A percentile compares a stretch with the other conserved stretches of the same genome.
These are phyloP conservation scores for Podarcis lilfordi DNA, from an alignment of 2,797 vertebrate species.

Conservation along the genomic window DNA sequence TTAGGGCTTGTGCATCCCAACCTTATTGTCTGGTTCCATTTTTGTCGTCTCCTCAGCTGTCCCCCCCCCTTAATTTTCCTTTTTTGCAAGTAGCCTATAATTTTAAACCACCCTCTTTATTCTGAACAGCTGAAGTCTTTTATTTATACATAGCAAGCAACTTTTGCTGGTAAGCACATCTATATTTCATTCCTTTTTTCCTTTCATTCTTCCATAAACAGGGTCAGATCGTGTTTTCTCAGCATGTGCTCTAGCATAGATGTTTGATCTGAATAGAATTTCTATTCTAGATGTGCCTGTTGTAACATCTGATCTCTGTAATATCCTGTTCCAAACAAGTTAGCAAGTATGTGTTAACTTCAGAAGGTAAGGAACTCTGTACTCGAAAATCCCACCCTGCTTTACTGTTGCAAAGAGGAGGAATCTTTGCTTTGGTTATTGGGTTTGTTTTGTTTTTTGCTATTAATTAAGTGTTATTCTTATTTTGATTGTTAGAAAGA, in stretches of 20 bases:
- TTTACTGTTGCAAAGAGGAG: background rate
- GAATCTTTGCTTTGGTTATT: background rate
- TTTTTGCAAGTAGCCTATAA: background rate
- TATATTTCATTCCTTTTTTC: background rate
- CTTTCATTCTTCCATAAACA: background rate
- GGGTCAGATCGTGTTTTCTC: background rate
- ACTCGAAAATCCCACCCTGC: background rate
- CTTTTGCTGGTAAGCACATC: background rate
- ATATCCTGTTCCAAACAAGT: background rate
- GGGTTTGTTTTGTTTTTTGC: too few species aligned
- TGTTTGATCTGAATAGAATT: too few species aligned
- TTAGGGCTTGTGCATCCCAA: background rate
- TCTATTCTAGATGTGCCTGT: background rate
- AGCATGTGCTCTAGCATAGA: background rate
- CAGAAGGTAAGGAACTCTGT: background rate
- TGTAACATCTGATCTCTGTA: background rate
- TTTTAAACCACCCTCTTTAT: background rate
- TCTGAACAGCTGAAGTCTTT: background rate
- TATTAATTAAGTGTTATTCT: background rate
- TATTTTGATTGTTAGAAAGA: slow-evolving; percentile 11
- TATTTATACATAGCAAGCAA: background rate
- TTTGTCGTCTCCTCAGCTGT: background rate
- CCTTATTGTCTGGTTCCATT: background rate
- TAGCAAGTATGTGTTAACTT: too few species aligned
- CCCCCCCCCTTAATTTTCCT: too few species aligned